Base-by-base conservation (phyloP, 2,888 invertebrate species). In the Microctonus brassicae region DNA sequence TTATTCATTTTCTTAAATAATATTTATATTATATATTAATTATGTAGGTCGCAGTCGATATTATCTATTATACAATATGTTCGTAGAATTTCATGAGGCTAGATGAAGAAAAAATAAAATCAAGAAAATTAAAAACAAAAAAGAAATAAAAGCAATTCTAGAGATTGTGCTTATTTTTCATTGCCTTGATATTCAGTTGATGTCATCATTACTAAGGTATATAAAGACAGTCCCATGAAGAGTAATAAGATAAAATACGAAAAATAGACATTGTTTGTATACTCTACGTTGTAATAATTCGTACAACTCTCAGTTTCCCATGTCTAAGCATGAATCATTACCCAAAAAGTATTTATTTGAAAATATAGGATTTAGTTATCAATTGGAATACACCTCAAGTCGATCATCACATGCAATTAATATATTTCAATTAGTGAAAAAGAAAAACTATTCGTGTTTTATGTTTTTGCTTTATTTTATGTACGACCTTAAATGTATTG, bases 1-100 rank as follows among this genome's bases (percentile, higher is more conserved):
- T 81, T 82, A 81, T 82, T 82, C 82, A 81, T 83, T 83, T 81
- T 82, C 79, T 79, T 78, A 73, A 77, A 79, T 75, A 77, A 78
- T 76, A 52, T 69, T 53, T 9, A 6, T 22, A 53, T 53, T 24
- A 53, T 53, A 66, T 60, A 53, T 42, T 39, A 34, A 70, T 71
- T 33, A 17, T 64, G 55, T 62, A 57, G 29, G 26, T 57, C 26
- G 26, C 26, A 24, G n/a, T 57, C 26, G 57, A 57, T 67, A 34
- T 69, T 67, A 73, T 69, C n/a, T n/a, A n/a, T 75, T 52, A 72
- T 73, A 70, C n/a, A 17, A 47, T 47, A 74, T 75, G 74, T 76
- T 77, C 73, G 70, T 71, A 75, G 73, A 75, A 75, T 66, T 29
- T 5, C 17, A 47, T 47, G 17, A 20, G 20, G 17, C 20, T 47